Conservation (phyloP, 2,888 invertebrate genomes). For the Scotopteryx bipunctaria region DNA sequence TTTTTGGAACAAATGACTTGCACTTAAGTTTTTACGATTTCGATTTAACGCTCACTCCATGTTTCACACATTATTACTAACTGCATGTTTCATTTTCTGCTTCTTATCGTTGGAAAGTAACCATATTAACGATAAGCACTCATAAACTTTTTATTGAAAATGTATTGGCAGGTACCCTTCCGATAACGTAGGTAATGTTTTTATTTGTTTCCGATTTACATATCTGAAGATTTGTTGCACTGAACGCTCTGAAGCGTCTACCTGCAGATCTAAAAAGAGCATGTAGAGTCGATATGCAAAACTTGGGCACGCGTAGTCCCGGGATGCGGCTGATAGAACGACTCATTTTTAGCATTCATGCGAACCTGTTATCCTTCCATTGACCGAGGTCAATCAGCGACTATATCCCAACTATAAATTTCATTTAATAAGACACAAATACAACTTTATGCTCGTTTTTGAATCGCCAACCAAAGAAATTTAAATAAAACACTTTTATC, state of each 20-base stretch:
- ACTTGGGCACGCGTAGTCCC: constrained; percentile 24
- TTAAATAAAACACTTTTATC: constrained; percentile 83
- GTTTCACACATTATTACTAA: constrained; percentile 35
- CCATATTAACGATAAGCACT: constrained; percentile 29
- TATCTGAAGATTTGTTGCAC: constrained; percentile 15
- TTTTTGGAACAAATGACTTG: constrained; percentile 37
- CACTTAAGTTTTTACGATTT: constrained; percentile 37
- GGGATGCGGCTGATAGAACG: constrained; percentile 43
- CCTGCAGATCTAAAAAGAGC: constrained; percentile 32
- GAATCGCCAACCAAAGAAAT: constrained; percentile 76
- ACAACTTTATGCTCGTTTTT: constrained; percentile 75
- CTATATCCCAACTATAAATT: constrained; percentile 81
- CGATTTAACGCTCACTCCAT: constrained; percentile 32
- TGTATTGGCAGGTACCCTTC: constrained; percentile 2
- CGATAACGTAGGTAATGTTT: constrained; percentile 12
- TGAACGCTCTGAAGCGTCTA: constrained; percentile 19
- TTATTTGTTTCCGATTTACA: constrained; percentile 21
- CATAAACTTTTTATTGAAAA: constrained; percentile 4
- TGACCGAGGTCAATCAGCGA: constrained; percentile 81
- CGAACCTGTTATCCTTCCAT: constrained; percentile 69
- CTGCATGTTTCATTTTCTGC: constrained; percentile 28
- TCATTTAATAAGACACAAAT: constrained; percentile 84
- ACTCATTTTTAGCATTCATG: constrained; percentile 66
- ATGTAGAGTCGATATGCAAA: constrained; percentile 35
- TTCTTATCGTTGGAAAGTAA: constrained; percentile 25